Evolutionary conservation across 2,888 invertebrate genomes (phyloP).

Genomic region (Papilio protenor): DNA sequence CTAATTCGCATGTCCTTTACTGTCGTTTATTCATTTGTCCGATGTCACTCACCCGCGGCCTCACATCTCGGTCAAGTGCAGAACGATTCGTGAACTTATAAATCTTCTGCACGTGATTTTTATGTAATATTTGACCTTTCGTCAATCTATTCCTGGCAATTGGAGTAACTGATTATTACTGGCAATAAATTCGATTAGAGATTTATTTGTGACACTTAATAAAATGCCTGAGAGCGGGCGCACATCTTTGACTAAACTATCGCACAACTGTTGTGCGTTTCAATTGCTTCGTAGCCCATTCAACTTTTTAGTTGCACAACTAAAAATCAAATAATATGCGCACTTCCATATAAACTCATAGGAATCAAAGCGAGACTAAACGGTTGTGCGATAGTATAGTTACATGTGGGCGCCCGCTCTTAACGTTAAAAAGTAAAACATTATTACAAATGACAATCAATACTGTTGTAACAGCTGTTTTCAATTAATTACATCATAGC

Average conservation of each 20-base stretch:
- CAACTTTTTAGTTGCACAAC: too few relatives aligned
- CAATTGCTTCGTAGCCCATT: too few relatives aligned
- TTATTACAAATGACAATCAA: not conserved
- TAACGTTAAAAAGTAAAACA: not conserved
- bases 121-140: conserved; percentile 8
- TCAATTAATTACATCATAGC: too few relatives aligned
- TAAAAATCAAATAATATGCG: too few relatives aligned
- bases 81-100: conserved; percentile 9
- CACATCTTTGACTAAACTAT: too few relatives aligned
- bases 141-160: not conserved
- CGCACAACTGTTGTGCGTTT: too few relatives aligned
- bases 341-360: too few relatives aligned
- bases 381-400: too few relatives aligned
- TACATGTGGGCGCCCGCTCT: too few relatives aligned
- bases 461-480: not conserved
- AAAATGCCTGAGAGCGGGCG: too few relatives aligned
- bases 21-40: conserved; percentile 49
- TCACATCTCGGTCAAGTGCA: conserved; percentile 51
- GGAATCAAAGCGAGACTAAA: too few relatives aligned
- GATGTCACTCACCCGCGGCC: conserved; percentile 51
- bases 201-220: too few relatives aligned
- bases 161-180: not conserved
- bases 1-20: conserved; percentile 51
- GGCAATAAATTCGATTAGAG: conserved; percentile 58
- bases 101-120: not conserved